Conservation (phyloP, 2,797 vertebrate species). For the Scolopax rusticola region DNA sequence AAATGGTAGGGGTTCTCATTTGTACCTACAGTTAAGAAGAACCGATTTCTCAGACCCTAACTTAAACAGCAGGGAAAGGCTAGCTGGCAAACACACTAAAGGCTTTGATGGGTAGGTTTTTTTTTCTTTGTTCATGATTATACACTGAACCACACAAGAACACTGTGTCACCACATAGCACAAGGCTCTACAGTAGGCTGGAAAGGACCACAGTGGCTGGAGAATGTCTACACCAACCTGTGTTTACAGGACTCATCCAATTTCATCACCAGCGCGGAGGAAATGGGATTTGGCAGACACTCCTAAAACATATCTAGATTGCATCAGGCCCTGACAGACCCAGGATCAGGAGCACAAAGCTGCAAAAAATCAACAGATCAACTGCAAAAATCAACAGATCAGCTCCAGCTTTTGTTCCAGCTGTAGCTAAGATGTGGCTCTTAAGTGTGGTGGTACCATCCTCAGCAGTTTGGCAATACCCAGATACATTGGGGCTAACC, state of each 20-base stretch:
- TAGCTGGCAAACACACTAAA: neutral
- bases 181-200: neutral
- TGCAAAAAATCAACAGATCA: neutral
- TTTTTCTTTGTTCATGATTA: neutral
- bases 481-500: neutral
- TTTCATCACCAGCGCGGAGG: neutral
- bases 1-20: neutral
- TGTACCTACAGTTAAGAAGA: slow-evolving; percentile 1
- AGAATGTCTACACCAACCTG: neutral
- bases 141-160: neutral
- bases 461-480: neutral
- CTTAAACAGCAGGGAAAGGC: neutral
- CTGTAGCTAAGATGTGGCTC: neutral
- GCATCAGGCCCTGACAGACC: neutral
- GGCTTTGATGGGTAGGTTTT: neutral
- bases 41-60: neutral
- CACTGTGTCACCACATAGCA: neutral
- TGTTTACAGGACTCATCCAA: neutral
- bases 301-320: neutral
- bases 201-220: neutral
- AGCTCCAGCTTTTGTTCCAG: neutral
- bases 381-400: neutral
- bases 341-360: neutral
- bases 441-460: neutral
- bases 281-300: neutral